Conservation (phyloP, 2,113 vertebrate species). For the Cinclus cinclus region DNA sequence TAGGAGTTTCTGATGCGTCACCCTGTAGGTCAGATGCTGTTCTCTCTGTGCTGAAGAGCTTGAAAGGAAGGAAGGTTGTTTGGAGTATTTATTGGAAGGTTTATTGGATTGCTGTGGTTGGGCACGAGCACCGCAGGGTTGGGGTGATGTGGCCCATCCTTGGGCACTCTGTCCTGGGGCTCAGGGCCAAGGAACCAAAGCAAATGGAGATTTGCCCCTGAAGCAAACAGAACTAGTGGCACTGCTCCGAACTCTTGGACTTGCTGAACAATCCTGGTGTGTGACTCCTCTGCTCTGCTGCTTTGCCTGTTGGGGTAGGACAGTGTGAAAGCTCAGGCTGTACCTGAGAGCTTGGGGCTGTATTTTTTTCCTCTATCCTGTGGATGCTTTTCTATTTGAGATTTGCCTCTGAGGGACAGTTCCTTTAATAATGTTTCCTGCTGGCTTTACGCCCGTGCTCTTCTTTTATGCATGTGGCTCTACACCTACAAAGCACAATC, state of each 20-base stretch:
- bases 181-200: not conserved
- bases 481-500: not conserved
- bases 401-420: not conserved
- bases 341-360: not conserved
- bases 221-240: not conserved
- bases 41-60: not conserved
- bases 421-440: not conserved
- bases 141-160: not conserved
- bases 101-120: not conserved
- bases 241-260: not conserved
- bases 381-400: not conserved
- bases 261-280: not conserved
- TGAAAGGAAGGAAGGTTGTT: not conserved
- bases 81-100: not conserved
- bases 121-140: fast-evolving
- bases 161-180: not conserved
- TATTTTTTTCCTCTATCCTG: not conserved
- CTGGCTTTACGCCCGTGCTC: not conserved
- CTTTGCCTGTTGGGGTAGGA: not conserved
- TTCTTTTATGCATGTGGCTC: not conserved
- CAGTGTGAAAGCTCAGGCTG: not conserved
- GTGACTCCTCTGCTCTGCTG: fast-evolving
- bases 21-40: not conserved
- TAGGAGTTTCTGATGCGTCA: not conserved
- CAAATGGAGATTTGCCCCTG: not conserved